Evolutionary conservation across 2,888 invertebrate genomes (phyloP).

Genomic region (Cremastinae sp.): DNA sequence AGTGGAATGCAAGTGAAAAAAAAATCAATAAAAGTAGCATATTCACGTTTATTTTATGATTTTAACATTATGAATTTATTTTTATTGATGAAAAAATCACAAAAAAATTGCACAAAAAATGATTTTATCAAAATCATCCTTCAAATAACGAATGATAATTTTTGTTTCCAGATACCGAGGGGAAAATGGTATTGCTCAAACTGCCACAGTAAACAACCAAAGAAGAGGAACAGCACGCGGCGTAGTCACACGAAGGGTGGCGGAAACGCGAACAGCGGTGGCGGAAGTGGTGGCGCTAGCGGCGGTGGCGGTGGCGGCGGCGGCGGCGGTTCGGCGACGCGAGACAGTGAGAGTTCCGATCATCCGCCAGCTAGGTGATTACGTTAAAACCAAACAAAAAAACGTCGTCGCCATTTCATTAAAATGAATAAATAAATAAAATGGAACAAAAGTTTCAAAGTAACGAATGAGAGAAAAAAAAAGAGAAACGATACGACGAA

Average conservation of each 20-base stretch:
- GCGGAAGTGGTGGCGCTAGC: constrained; percentile 78
- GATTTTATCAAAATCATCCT: too few relatives aligned
- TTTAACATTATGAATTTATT: too few relatives aligned
- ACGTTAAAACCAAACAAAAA: constrained; percentile 76
- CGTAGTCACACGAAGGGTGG: constrained; percentile 79
- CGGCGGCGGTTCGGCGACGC: constrained; percentile 73
- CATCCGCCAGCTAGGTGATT: constrained; percentile 83
- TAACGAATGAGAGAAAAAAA: constrained; percentile 40
- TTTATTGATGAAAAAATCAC: too few relatives aligned
- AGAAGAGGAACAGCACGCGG: constrained; percentile 81
- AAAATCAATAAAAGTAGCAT: too few relatives aligned
- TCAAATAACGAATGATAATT: neutral
- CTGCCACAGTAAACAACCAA: constrained; percentile 92
- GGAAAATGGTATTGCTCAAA: constrained; percentile 95
- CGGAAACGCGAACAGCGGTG: constrained; percentile 73
- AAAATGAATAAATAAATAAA: constrained; percentile 41
- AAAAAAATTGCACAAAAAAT: neutral
- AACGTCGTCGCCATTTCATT: constrained; percentile 70
- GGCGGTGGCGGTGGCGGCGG: constrained; percentile 77
- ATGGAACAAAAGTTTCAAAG: constrained; percentile 7
- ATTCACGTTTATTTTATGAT: too few relatives aligned
- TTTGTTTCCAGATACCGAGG: constrained; percentile 84
- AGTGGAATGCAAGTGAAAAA: too few relatives aligned
- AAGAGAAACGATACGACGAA: constrained; percentile 19
- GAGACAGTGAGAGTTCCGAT: constrained; percentile 83